phyloP scores from a whole-genome alignment of 2,797 vertebrate genomes.

The Apogon talboti region DNA sequence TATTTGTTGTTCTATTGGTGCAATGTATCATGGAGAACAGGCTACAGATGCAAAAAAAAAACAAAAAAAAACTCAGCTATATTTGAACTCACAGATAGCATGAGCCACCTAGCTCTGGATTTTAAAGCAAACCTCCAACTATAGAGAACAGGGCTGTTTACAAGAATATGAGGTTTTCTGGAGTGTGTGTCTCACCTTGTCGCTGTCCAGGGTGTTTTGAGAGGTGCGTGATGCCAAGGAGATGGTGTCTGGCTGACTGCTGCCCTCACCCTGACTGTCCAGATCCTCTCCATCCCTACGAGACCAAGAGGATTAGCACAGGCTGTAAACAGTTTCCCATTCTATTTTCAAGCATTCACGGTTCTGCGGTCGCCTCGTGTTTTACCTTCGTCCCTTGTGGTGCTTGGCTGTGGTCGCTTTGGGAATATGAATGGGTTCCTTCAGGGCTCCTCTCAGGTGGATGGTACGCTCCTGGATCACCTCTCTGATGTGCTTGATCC shows the following conservation, averaged over 20 bases:
- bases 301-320: background rate
- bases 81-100: too few relatives aligned
- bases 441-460: slow-evolving; percentile 96
- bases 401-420: slow-evolving; percentile 93
- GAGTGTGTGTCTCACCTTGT: slow-evolving; percentile 88
- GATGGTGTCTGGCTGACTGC: slow-evolving; percentile 98
- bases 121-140: background rate
- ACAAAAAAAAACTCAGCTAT: too few relatives aligned
- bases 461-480: slow-evolving; percentile 98
- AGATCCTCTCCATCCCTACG: slow-evolving; percentile 96
- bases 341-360: too few relatives aligned
- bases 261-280: slow-evolving; percentile 98
- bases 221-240: slow-evolving; percentile 98
- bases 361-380: background rate
- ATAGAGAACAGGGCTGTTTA: background rate
- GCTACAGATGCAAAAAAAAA: too few relatives aligned
- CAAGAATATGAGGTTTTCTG: background rate
- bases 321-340: too few relatives aligned
- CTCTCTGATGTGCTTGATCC: slow-evolving; percentile 99
- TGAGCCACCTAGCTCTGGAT: background rate
- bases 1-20: too few relatives aligned
- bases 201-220: slow-evolving; percentile 98
- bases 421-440: slow-evolving; percentile 98
- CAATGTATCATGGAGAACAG: too few relatives aligned
- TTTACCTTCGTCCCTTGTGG: slow-evolving; percentile 92